Percentiles rank a stretch among this genome's conserved stretches.
These are phyloP conservation scores for Parazoanthus darwini DNA, from an alignment of 92 coral and sea anemone species.

Conservation along the genomic window DNA sequence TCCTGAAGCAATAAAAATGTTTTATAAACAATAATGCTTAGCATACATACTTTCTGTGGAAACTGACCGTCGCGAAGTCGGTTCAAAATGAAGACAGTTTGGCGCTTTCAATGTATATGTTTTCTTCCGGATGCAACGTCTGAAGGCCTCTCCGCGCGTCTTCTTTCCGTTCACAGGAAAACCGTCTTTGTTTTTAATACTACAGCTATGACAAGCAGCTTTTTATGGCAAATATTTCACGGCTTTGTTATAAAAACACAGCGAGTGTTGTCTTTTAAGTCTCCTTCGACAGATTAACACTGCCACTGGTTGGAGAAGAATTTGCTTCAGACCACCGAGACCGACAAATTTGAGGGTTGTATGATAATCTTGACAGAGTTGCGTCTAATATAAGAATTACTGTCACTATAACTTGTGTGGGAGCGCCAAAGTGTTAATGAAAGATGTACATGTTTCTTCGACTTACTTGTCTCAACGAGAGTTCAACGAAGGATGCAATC, in stretches of 20 bases:
- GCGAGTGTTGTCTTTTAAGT: not conserved
- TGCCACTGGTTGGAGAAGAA: not conserved
- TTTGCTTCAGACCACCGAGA: not conserved
- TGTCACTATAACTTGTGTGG: not conserved
- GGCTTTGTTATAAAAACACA: not conserved
- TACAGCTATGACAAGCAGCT: constrained; percentile 22
- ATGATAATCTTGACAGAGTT: not conserved
- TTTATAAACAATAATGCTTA: constrained; percentile 8
- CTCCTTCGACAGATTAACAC: not conserved
- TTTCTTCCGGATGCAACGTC: constrained; percentile 22
- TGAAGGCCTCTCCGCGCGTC: not conserved
- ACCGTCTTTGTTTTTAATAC: not conserved
- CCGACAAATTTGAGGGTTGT: not conserved
- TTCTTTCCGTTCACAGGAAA: constrained; percentile 31
- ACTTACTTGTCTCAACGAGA: constrained; percentile 18
- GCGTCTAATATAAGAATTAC: not conserved
- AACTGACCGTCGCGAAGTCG: constrained; percentile 9
- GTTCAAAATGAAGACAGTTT: not conserved
- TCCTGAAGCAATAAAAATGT: constrained; percentile 3
- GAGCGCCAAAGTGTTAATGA: constrained; percentile 3
- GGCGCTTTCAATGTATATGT: not conserved
- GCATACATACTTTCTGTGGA: not conserved
- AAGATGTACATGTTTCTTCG: not conserved
- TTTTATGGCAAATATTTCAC: not conserved
- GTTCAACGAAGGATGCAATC: not conserved